phyloP scores from a whole-genome alignment of 2,888 invertebrate genomes.

The Griposia aprilina region DNA sequence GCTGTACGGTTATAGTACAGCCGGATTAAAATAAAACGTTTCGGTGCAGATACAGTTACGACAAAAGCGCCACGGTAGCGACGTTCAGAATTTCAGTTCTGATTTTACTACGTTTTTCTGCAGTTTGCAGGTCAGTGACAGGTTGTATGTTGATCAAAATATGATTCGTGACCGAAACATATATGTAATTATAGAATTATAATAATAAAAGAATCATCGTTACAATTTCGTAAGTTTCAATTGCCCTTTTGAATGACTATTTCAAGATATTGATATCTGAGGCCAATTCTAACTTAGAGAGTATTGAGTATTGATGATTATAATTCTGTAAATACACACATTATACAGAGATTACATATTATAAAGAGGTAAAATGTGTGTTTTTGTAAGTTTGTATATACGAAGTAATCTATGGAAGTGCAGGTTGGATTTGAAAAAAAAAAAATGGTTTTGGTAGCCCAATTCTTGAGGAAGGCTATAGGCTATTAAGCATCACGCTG shows the following conservation, averaged over 20 bases:
- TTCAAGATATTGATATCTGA: neutral
- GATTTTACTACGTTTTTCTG: neutral
- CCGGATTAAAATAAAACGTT: constrained; percentile 27
- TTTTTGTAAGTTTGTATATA: too few relatives aligned
- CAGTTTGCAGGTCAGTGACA: neutral
- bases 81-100: too few relatives aligned
- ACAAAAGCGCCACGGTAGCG: neutral
- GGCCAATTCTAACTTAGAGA: neutral
- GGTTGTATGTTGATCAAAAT: neutral
- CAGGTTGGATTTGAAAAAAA: too few relatives aligned
- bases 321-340: neutral
- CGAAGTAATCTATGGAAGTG: too few relatives aligned
- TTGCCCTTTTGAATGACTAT: neutral
- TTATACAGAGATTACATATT: too few relatives aligned
- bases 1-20: neutral
- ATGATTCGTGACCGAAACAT: neutral
- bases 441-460: too few relatives aligned
- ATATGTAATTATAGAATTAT: neutral
- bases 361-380: too few relatives aligned
- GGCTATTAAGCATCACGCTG: too few relatives aligned
- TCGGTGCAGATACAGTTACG: constrained; percentile 1
- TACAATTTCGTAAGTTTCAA: neutral
- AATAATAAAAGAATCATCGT: neutral
- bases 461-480: too few relatives aligned
- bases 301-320: neutral